Base-by-base conservation (phyloP, 2,888 invertebrate species). In the Minunthozetes semirufus region DNA sequence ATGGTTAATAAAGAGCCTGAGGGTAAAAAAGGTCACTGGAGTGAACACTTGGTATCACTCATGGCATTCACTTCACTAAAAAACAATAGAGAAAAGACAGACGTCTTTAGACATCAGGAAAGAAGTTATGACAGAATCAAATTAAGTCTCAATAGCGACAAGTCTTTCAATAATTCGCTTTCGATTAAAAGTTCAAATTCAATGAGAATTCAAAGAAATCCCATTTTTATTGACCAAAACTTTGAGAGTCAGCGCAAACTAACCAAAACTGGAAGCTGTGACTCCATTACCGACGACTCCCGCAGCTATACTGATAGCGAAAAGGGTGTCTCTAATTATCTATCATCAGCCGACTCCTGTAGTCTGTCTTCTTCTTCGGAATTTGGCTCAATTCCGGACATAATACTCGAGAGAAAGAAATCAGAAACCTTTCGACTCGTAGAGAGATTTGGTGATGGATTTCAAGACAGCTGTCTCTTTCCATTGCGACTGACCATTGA, bases 91-190 rank as follows among this genome's bases (percentile, higher is more conserved):
- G 66, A 66, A n/a, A 61, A 61, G 5, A 27, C 27, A 17, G 5
- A 59, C 13, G 59, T 59, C 15, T 59, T 15, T 29, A 27, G 17
- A 42, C 66, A 66, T 42, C 38, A 66, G 22, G 19, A 66, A 38
- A 33, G 63, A 33, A 66, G 66, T 66, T 38, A 66, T 66, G 66
- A 66, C 11, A 38, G 42, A 66, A 38, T 66, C 9, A 66, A 66
- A 66, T 42, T 66, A 1, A 66, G 66, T 66, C 33, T 66, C 9
- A 66, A 15, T 4, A 29, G 19, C 19, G 22, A 66, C 1, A 66
- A 17, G 9, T 8, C 13, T 63, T 63, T 63, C 27, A 61, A 27
- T 63, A 33, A 66, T 17, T 17, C 38, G 1, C 6, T 66, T 17
- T 17, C 38, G 1, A 8, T 66, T 19, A 42, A 42, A 13, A 66